These are phyloP conservation scores for Ctenomys sociabilis DNA, from an alignment of 2,113 vertebrate species.

Conservation along the genomic window DNA sequence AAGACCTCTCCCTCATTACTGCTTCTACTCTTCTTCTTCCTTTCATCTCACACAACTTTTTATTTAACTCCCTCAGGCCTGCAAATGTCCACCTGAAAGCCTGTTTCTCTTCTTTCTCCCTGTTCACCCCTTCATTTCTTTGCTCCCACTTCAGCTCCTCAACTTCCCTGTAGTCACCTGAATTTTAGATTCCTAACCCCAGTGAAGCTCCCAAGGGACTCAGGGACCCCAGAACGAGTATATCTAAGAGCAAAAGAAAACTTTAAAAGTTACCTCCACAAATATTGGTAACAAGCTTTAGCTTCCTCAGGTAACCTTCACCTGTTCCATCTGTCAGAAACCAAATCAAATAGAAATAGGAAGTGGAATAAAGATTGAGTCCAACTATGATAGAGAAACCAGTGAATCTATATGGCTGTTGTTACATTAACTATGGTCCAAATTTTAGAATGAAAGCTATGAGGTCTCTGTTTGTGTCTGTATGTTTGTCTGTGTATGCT, in stretches of 20 bases:
- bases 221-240: neutral
- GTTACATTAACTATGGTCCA: neutral
- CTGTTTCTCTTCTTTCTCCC: neutral
- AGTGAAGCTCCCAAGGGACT: neutral
- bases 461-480: neutral
- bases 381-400: neutral
- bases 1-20: neutral
- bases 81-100: neutral
- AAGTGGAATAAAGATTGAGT: neutral
- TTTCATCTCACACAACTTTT: neutral
- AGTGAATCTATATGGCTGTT: neutral
- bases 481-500: neutral
- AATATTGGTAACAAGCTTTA: neutral
- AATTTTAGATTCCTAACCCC: neutral
- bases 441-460: neutral
- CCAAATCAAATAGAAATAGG: neutral
- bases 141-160: neutral
- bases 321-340: neutral
- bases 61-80: neutral
- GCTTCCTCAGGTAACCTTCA: neutral
- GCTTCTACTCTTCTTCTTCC: neutral
- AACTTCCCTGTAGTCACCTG: neutral
- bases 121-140: neutral
- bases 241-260: neutral
- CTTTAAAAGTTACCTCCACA: neutral